Conservation (phyloP, 1,140 invertebrate genomes). For the Orussus abietinus region DNA sequence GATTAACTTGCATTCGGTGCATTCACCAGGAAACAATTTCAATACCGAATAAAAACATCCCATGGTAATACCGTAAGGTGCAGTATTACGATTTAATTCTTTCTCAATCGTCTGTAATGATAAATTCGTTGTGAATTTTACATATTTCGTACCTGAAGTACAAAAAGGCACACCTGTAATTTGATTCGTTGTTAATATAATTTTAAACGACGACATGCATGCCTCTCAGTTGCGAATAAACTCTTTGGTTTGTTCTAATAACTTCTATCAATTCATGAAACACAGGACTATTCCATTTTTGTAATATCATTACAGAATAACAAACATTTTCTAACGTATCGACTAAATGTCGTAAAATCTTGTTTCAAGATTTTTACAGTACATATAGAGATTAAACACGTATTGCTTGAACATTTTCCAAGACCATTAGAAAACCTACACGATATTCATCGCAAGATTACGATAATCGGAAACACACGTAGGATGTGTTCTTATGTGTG, state of each 20-base stretch:
- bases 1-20: constrained; percentile 3
- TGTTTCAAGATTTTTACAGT: not conserved
- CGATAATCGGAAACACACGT: not conserved
- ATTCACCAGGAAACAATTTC: not conserved
- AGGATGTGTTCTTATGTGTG: no score
- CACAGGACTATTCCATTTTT: not conserved
- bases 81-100: not conserved
- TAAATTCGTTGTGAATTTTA: not conserved
- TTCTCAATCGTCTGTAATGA: not conserved
- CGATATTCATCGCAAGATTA: not conserved
- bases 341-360: no score
- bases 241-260: not conserved
- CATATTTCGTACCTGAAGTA: not conserved
- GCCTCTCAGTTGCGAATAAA: not conserved
- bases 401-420: constrained; percentile 1
- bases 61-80: not conserved
- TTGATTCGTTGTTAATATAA: not conserved
- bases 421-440: not conserved
- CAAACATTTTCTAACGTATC: not conserved
- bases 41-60: not conserved
- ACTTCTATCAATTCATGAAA: not conserved
- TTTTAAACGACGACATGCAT: not conserved
- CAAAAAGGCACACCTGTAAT: not conserved
- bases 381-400: not conserved
- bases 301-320: not conserved